phyloP scores from a whole-genome alignment of 2,888 invertebrate genomes.

The Eupeodes luniger region DNA sequence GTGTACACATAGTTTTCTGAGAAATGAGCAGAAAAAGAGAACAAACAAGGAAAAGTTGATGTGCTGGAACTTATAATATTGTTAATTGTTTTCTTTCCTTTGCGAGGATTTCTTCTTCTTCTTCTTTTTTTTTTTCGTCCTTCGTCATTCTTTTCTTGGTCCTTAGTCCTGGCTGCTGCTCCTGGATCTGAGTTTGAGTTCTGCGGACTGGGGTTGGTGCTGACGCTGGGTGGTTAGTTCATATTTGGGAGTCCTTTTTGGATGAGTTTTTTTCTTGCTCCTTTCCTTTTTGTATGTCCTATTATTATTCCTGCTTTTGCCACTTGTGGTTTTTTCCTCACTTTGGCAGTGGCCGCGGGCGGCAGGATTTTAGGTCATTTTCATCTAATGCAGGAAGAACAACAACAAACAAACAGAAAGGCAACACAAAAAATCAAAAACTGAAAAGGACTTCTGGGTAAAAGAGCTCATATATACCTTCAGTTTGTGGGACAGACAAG shows the following conservation, averaged over 20 bases:
- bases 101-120: slow-evolving; percentile 16
- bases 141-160: slow-evolving; percentile 1
- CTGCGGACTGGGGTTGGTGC: no score
- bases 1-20: slow-evolving; percentile 11
- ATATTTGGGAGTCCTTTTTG: slow-evolving; percentile 7
- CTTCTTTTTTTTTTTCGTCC: not conserved
- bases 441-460: slow-evolving; percentile 30
- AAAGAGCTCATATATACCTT: slow-evolving; percentile 30
- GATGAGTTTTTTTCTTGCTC: slow-evolving; percentile 18
- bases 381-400: slow-evolving; percentile 20
- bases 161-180: not conserved
- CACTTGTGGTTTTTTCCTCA: slow-evolving; percentile 37
- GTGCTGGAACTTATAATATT: slow-evolving; percentile 73
- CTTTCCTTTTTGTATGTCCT: not conserved
- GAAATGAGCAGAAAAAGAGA: slow-evolving; percentile 34
- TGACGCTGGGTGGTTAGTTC: not conserved
- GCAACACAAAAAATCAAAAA: no score
- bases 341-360: slow-evolving; percentile 47
- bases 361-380: slow-evolving; percentile 46
- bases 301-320: slow-evolving; percentile 6
- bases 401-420: slow-evolving; percentile 3
- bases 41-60: slow-evolving; percentile 66
- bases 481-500: not conserved
- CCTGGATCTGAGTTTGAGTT: not conserved
- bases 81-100: slow-evolving; percentile 73